Evolutionary conservation across 2,888 invertebrate species (phyloP), one percentile per base, ranked within the genome.

Genomic region (Calephelis perditalis): DNA sequence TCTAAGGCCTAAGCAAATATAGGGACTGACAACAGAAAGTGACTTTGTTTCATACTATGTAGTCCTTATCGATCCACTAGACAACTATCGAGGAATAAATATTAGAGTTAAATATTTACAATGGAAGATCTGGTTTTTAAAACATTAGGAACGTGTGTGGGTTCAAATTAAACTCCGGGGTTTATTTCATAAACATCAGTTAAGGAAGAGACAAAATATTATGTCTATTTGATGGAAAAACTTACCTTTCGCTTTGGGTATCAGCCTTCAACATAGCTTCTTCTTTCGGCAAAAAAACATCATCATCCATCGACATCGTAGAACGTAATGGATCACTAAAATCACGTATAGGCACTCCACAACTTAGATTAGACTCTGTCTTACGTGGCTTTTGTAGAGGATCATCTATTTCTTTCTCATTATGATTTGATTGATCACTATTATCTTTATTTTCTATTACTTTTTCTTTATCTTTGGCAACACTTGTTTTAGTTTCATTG

Each of bases 271-370:
- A 65, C 54, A 74, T 74, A 0, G 79, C 80, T 57, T 86, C 86
- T 59, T 86, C 86, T 37, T 86, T 86, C 0, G 91, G 86, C 36
- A 91, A 66, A 54, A 91, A 88, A 11, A 90, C 91, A 1, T 91
- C 91, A 59, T 91, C 90, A 7, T 87, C 87, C 43, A 78, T 84
- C 10, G 73, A 86, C 65, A 80, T 83, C 81, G 85, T 84, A 0
- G 93, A 84, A 0, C 92, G 94, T 56, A 98, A 83, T 0, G 98
- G 98, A 87, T 98, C 98, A 64, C 96, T 96, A 68, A 94, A 94
- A 79, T 96, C 96, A 58, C 94, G 92, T 5, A 96, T 93, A 0
- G 94, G 88, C 0, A 91, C 89, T 2, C 91, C 89, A 63, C 86
- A 89, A 63, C 87, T 87, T 2, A 84, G 66, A 10, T 81, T 86